phyloP scores from a whole-genome alignment of 2,113 vertebrate genomes.

The Donacobius atricapilla region DNA sequence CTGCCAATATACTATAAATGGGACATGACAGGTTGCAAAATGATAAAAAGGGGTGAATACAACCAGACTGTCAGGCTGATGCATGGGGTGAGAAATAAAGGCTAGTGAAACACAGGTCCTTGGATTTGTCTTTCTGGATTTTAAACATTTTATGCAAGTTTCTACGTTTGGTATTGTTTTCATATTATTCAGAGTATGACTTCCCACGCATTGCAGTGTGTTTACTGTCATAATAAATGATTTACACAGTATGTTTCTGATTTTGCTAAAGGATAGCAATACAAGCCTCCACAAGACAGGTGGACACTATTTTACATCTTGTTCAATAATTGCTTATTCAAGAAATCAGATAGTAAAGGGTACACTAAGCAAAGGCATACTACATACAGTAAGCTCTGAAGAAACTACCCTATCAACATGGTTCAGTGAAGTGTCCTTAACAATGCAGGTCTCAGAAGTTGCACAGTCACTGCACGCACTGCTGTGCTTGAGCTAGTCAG shows the following conservation, averaged over 20 bases:
- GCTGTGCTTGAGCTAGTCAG: neutral
- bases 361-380: neutral
- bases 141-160: neutral
- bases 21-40: constrained; percentile 62
- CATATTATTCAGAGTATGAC: neutral
- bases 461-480: neutral
- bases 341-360: neutral
- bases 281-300: neutral
- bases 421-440: neutral
- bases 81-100: constrained; percentile 11
- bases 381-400: neutral
- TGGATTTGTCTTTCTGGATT: neutral
- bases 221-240: neutral
- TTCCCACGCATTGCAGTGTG: neutral
- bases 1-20: constrained; percentile 52
- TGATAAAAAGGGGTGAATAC: constrained; percentile 54
- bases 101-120: neutral
- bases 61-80: constrained; percentile 45
- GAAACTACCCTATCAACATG: neutral
- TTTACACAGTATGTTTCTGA: neutral
- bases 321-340: neutral
- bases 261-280: neutral
- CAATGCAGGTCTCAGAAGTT: neutral
- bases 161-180: neutral
- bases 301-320: neutral